Base-by-base conservation (phyloP, 2,888 invertebrate species). In the Hypomecis punctinalis region DNA sequence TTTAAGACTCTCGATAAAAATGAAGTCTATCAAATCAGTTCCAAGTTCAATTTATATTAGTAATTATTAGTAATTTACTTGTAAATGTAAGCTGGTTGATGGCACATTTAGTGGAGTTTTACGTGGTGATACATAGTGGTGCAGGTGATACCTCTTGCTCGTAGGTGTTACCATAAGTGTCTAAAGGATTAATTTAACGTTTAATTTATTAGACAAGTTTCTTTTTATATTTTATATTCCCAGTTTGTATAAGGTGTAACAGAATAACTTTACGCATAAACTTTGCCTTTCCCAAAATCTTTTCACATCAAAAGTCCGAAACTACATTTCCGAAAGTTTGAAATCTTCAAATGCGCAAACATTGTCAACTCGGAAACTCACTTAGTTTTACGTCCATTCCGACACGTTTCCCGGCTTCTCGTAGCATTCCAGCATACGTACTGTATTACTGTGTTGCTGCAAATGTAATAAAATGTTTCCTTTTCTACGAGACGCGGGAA, bases 381-480 rank as follows among this genome's bases (percentile, higher is more conserved):
- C 57, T 65, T 61, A 53, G 61, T 53, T 61, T 57, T 48, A 61
- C 51, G 47, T 53, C 43, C 52, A 53, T 57, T 39, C 23, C 45
- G 61, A 47, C 60, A 56, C 55, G 11, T 51, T 43, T 48, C 52
- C 42, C 37, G 48, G 42, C 54, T 51, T 53, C 37, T 43, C 36
- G 37, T 2, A 47, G 39, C 48, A 45, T 61, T 35, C 45, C 9
- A n/a, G 40, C 23, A 51, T 56, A 56, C 23, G 3, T 23, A 23
- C 23, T 23, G 23, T 23, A 23, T 23, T 23, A 23, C 23, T 23
- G 23, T 23, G 23, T 3, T 42, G 36, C 36, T 48, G 63, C 54
- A 63, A 60, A 47, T 47, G 61, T 61, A 64, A 68, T 71, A 64
- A 67, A 68, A 61, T 64, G 57, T 57, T 61, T 57, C 49, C 52